These are phyloP conservation scores for Oxyura jamaicensis DNA, from an alignment of 2,113 vertebrate genomes.

Conservation along the genomic window DNA sequence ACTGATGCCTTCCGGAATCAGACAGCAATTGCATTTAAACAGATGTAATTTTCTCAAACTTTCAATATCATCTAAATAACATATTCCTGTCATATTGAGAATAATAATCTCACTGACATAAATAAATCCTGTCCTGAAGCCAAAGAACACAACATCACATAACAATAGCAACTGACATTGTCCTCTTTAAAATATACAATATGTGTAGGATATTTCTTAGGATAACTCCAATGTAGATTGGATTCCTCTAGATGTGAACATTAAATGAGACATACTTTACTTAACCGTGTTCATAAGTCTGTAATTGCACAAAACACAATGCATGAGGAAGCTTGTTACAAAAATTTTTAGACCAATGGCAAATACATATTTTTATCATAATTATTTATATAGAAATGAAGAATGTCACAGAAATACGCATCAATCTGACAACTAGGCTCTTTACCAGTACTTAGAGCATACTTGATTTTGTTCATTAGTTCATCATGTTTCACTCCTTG, in stretches of 20 bases:
- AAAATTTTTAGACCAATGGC: neutral
- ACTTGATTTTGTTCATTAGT: neutral
- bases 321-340: neutral
- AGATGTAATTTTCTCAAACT: neutral
- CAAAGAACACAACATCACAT: neutral
- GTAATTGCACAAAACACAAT: neutral
- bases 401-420: neutral
- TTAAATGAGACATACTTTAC: neutral
- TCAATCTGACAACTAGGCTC: neutral
- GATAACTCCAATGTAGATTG: neutral
- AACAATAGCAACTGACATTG: neutral
- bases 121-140: neutral
- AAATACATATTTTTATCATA: neutral
- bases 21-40: neutral
- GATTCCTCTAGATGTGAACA: neutral
- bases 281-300: neutral
- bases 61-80: neutral
- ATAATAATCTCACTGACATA: neutral
- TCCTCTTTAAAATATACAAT: neutral
- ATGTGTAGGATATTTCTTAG: neutral
- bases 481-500: neutral
- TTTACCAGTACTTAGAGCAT: neutral
- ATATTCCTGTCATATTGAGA: neutral
- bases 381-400: neutral
- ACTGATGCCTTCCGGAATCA: neutral